Percentiles rank a stretch among this genome's conserved stretches.
These are phyloP conservation scores for Geococcyx californianus DNA, from an alignment of 2,113 vertebrate genomes.

Conservation along the genomic window DNA sequence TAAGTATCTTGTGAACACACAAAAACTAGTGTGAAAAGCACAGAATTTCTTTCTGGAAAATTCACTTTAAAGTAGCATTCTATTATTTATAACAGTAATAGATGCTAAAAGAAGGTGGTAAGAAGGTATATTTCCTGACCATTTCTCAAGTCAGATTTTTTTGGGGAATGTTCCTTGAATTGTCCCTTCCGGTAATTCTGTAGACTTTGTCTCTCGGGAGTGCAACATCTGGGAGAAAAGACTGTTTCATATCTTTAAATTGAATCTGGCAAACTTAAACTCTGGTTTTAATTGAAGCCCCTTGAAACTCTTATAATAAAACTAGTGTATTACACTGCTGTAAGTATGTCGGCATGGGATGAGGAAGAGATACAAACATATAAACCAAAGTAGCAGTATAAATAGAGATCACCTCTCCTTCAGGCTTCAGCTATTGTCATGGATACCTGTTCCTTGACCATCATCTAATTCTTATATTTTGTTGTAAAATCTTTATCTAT, in stretches of 20 bases:
- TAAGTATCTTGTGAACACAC: neutral
- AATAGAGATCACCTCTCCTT: neutral
- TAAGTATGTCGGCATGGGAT: neutral
- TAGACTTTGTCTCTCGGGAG: neutral
- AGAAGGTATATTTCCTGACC: neutral
- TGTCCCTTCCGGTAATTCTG: neutral
- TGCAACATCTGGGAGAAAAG: neutral
- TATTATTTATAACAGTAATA: neutral
- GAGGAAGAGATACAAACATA: neutral
- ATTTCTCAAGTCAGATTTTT: neutral
- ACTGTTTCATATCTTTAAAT: neutral
- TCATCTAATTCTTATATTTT: neutral
- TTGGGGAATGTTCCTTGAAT: neutral
- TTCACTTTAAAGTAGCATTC: neutral
- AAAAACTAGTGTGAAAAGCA: neutral
- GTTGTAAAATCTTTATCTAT: neutral
- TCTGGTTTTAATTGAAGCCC: too few relatives aligned
- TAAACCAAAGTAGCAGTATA: neutral
- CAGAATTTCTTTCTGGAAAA: neutral
- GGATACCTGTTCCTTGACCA: neutral
- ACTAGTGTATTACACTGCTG: neutral
- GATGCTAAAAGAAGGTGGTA: neutral
- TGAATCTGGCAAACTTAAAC: neutral
- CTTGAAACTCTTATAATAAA: neutral
- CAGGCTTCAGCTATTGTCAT: neutral